Conservation (phyloP, 2,113 vertebrate species). For the Mesitornis unicolor region DNA sequence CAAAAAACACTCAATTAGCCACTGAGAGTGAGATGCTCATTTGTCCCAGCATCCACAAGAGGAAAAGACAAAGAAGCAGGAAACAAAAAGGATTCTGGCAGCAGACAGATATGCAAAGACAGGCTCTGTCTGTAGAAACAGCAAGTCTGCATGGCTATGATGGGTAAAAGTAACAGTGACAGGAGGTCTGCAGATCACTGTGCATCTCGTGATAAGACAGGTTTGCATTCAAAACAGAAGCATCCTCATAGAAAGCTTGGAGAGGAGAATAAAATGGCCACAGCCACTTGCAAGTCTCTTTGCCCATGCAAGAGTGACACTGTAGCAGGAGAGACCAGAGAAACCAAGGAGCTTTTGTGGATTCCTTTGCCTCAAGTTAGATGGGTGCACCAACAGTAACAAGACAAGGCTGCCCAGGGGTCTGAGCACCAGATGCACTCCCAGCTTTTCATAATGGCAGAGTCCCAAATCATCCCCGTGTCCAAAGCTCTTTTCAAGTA, state of each 20-base stretch:
- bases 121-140: neutral
- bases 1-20: neutral
- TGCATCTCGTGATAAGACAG: neutral
- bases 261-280: neutral
- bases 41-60: neutral
- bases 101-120: neutral
- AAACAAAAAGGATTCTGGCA: neutral
- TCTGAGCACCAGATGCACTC: neutral
- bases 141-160: neutral
- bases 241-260: neutral
- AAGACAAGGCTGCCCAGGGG: neutral
- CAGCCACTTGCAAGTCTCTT: neutral
- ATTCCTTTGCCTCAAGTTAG: neutral
- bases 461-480: neutral
- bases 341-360: neutral
- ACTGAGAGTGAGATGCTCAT: neutral
- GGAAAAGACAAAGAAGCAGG: neutral
- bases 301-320: neutral
- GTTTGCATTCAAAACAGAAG: neutral
- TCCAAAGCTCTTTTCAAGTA: neutral
- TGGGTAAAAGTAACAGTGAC: neutral
- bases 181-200: neutral
- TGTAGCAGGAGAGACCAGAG: neutral
- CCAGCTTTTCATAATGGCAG: neutral
- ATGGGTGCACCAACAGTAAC: neutral